These are phyloP conservation scores for Ormyrus thymus DNA, from an alignment of 2,888 invertebrate species.

Conservation along the genomic window DNA sequence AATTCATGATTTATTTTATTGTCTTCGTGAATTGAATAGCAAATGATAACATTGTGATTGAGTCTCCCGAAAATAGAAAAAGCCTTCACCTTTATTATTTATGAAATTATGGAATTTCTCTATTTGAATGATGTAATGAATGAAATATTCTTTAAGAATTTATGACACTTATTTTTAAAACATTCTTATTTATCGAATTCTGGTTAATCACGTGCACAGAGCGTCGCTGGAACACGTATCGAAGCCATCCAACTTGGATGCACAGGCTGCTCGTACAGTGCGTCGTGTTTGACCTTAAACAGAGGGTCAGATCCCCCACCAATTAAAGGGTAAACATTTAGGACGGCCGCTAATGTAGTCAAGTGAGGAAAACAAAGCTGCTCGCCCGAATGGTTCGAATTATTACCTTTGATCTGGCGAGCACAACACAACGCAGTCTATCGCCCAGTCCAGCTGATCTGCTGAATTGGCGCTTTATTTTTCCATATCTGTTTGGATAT, in stretches of 20 bases:
- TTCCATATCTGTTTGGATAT: neutral
- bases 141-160: too few species aligned
- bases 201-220: too few species aligned
- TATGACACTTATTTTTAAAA: too few species aligned
- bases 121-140: too few species aligned
- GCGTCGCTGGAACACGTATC: constrained; percentile 2
- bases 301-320: constrained; percentile 50
- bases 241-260: constrained; percentile 26
- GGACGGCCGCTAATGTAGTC: constrained; percentile 49
- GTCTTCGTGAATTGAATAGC: constrained; percentile 27
- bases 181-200: too few species aligned
- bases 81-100: too few species aligned
- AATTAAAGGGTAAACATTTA: constrained; percentile 52
- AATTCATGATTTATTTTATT: constrained; percentile 47
- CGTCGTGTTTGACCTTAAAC: constrained; percentile 55
- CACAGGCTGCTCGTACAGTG: constrained; percentile 11
- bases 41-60: constrained; percentile 27
- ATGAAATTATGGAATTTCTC: too few species aligned
- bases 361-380: constrained; percentile 53
- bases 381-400: constrained; percentile 30
- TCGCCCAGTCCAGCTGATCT: neutral
- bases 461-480: neutral
- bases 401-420: constrained; percentile 52
- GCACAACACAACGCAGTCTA: constrained; percentile 21
- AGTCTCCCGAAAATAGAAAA: too few species aligned